Evolutionary conservation across 1,140 invertebrate species (phyloP).

Genomic region (Phortica variegata): DNA sequence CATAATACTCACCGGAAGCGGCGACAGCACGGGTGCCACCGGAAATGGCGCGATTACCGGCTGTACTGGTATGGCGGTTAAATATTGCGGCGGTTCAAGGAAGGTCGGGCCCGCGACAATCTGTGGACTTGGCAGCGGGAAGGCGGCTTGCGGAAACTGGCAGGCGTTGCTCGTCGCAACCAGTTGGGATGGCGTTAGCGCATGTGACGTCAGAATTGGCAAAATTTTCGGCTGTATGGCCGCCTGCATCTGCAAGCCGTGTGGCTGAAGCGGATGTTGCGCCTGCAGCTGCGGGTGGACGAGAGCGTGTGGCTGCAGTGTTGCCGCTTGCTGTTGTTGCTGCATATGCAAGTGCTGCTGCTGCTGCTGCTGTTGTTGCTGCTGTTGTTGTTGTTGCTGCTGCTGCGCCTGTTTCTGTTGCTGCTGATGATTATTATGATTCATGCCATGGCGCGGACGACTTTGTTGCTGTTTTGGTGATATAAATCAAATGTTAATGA

Average conservation of each 20-base stretch:
- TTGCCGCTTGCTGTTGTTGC: conserved; percentile 17
- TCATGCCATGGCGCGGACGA: conserved; percentile 24
- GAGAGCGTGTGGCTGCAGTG: conserved; percentile 20
- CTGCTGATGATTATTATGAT: conserved; percentile 9
- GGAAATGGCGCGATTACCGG: conserved; percentile 58
- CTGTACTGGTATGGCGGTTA: conserved; percentile 65
- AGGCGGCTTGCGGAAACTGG: conserved; percentile 37
- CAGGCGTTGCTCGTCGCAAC: conserved; percentile 30
- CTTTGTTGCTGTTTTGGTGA: too few relatives aligned
- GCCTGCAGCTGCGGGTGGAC: conserved; percentile 23
- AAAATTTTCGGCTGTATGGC: conserved; percentile 26
- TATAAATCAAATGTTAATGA: too few relatives aligned
- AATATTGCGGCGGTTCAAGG: conserved; percentile 65
- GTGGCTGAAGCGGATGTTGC: conserved; percentile 23
- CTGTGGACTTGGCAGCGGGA: conserved; percentile 41
- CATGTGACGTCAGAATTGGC: conserved; percentile 34
- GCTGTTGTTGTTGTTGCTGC: conserved; percentile 19
- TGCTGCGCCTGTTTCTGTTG: conserved; percentile 23
- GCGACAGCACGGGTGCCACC: conserved; percentile 55
- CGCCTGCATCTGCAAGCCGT: conserved; percentile 3
- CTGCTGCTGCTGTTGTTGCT: conserved; percentile 25
- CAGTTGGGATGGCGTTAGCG: conserved; percentile 27
- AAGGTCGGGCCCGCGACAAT: conserved; percentile 55
- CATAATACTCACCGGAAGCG: conserved; percentile 34
- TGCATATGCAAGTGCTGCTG: conserved; percentile 25